phyloP scores from a whole-genome alignment of 2,113 vertebrate species.

The Rhabdornis inornatus region DNA sequence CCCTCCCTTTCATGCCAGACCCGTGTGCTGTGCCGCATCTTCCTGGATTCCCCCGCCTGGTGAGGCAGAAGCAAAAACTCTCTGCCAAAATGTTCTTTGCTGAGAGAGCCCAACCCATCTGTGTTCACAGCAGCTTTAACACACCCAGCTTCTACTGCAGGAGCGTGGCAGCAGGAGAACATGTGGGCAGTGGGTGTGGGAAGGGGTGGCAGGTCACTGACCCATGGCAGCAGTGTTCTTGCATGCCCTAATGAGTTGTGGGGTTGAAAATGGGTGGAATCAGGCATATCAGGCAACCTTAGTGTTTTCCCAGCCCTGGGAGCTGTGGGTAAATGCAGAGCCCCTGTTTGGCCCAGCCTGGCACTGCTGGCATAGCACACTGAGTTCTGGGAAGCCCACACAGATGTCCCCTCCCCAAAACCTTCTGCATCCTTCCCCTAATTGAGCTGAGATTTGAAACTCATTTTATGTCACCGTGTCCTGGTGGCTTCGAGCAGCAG shows the following conservation, averaged over 20 bases:
- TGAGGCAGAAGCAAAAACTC: not conserved
- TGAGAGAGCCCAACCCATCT: fast-evolving
- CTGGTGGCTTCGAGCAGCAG: slow-evolving; percentile 22
- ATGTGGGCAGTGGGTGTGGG: not conserved
- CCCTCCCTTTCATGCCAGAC: not conserved
- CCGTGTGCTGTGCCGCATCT: fast-evolving
- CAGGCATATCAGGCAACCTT: not conserved
- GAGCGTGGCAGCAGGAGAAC: not conserved
- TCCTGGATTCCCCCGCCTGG: not conserved
- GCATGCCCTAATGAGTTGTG: fast-evolving
- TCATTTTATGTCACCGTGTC: not conserved
- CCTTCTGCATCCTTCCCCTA: not conserved
- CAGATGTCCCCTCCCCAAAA: not conserved
- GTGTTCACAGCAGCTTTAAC: not conserved
- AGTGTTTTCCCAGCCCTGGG: not conserved
- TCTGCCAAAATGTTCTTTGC: not conserved
- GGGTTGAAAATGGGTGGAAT: not conserved
- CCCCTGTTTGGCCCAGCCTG: not conserved
- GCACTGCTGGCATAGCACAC: not conserved
- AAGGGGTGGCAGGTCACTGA: not conserved
- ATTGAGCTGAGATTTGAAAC: not conserved
- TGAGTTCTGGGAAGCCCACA: not conserved
- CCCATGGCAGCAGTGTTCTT: not conserved
- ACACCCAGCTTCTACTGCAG: fast-evolving
- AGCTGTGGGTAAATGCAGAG: not conserved